Percentiles rank a stretch among this genome's conserved stretches.
These are phyloP conservation scores for Pollenia griseotomentosa DNA, from an alignment of 2,888 invertebrate species.

Conservation along the genomic window DNA sequence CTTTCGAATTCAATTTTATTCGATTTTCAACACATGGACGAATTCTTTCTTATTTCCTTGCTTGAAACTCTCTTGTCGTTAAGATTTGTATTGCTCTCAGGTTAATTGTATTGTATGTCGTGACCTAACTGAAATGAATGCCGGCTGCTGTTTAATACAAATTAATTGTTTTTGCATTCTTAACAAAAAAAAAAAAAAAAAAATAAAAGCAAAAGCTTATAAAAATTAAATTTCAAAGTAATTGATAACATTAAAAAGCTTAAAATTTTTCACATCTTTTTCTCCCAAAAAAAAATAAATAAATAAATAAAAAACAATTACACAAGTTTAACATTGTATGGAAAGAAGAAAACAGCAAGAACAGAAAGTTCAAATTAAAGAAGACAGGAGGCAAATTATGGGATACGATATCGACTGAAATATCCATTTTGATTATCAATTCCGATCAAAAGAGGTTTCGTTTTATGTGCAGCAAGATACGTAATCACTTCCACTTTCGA, in stretches of 20 bases:
- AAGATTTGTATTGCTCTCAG: too few relatives aligned
- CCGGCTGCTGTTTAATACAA: not conserved
- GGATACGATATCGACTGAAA: too few relatives aligned
- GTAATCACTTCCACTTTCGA: too few relatives aligned
- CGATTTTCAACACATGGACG: too few relatives aligned
- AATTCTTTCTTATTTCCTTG: too few relatives aligned
- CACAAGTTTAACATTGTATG: constrained; percentile 7
- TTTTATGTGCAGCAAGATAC: too few relatives aligned
- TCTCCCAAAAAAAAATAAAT: not conserved
- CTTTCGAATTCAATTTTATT: too few relatives aligned
- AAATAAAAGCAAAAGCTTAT: constrained; percentile 73
- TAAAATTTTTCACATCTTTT: constrained; percentile 73
- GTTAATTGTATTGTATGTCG: too few relatives aligned
- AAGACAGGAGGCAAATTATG: not conserved
- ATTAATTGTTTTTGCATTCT: not conserved
- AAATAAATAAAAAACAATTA: constrained; percentile 5
- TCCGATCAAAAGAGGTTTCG: not conserved
- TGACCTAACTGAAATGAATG: too few relatives aligned
- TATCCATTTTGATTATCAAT: not conserved
- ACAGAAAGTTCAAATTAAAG: not conserved
- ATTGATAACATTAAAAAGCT: constrained; percentile 79
- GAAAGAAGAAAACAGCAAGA: not conserved
- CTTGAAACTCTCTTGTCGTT: too few relatives aligned
- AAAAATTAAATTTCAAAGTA: constrained; percentile 76
- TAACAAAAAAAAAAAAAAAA: constrained; percentile 20